Conservation (phyloP, 2,888 invertebrate genomes). For the Pinctada fucata region DNA sequence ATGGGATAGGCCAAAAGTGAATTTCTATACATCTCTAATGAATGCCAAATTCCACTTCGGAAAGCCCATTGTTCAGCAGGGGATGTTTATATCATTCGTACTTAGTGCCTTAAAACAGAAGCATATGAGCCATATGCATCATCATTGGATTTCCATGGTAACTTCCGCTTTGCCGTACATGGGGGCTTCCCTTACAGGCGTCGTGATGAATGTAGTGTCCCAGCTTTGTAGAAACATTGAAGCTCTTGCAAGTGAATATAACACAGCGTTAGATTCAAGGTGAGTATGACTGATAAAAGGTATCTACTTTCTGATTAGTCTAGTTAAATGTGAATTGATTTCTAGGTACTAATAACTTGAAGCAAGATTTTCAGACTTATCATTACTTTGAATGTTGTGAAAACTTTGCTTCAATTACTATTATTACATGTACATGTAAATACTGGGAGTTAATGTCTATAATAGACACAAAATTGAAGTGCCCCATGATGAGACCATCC, state of each 20-base stretch:
- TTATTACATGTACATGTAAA: too few species aligned
- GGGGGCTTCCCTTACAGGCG: conserved; percentile 85
- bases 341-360: too few species aligned
- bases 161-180: conserved; percentile 89
- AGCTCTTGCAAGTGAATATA: conserved; percentile 78
- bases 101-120: conserved; percentile 86
- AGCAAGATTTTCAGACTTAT: background rate
- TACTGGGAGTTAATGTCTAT: too few species aligned
- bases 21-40: conserved; percentile 65
- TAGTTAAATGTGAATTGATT: too few species aligned
- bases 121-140: conserved; percentile 85
- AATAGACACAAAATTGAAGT: too few species aligned
- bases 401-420: too few species aligned
- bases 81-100: conserved; percentile 89
- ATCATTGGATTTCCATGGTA: conserved; percentile 89
- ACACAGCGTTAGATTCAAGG: background rate
- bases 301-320: too few species aligned
- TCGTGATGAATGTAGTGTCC: conserved; percentile 87
- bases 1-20: conserved; percentile 67
- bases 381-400: conserved; percentile 14
- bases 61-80: conserved; percentile 82
- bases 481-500: conserved; percentile 50
- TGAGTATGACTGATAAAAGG: background rate
- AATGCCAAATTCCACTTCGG: conserved; percentile 65
- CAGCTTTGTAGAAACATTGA: conserved; percentile 89